These are phyloP conservation scores for Brachymystax lenok DNA, from an alignment of 2,797 vertebrate genomes.

Conservation along the genomic window DNA sequence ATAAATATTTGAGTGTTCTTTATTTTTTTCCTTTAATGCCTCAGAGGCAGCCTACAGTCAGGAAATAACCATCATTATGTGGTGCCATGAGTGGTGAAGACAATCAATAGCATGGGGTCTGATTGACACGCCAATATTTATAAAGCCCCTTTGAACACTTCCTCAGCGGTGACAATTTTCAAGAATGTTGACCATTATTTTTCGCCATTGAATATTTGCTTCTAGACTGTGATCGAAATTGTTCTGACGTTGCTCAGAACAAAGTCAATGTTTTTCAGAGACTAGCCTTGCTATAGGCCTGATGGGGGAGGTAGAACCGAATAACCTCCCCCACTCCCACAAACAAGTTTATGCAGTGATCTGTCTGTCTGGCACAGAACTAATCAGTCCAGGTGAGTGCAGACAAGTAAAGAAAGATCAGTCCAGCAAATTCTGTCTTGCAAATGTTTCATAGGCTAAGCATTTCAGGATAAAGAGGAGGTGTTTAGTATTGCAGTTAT, in stretches of 20 bases:
- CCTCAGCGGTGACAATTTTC: constrained; percentile 43
- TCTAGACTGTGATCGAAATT: constrained; percentile 47
- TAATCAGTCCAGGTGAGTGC: constrained; percentile 54
- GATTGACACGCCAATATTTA: constrained; percentile 60
- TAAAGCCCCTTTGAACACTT: constrained; percentile 52
- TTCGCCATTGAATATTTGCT: constrained; percentile 38
- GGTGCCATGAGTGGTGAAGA: constrained; percentile 26
- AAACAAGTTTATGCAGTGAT: constrained; percentile 49
- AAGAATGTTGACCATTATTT: constrained; percentile 7
- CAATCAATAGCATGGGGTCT: constrained; percentile 59
- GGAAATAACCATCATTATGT: constrained; percentile 67
- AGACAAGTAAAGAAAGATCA: constrained; percentile 48
- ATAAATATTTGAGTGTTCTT: constrained; percentile 53
- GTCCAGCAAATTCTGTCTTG: constrained; percentile 30
- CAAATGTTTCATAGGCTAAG: background rate
- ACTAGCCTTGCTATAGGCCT: constrained; percentile 54
- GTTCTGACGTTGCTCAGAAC: constrained; percentile 52
- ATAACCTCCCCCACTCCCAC: constrained; percentile 10
- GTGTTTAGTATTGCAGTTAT: background rate
- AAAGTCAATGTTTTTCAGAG: constrained; percentile 59
- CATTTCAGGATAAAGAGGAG: background rate
- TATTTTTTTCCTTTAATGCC: constrained; percentile 53
- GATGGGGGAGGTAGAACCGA: constrained; percentile 52
- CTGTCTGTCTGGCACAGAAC: constrained; percentile 52
- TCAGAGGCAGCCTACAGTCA: constrained; percentile 62